Base-by-base conservation (phyloP, 2,888 invertebrate genomes). In the Hirtodrosophila trivittata region DNA sequence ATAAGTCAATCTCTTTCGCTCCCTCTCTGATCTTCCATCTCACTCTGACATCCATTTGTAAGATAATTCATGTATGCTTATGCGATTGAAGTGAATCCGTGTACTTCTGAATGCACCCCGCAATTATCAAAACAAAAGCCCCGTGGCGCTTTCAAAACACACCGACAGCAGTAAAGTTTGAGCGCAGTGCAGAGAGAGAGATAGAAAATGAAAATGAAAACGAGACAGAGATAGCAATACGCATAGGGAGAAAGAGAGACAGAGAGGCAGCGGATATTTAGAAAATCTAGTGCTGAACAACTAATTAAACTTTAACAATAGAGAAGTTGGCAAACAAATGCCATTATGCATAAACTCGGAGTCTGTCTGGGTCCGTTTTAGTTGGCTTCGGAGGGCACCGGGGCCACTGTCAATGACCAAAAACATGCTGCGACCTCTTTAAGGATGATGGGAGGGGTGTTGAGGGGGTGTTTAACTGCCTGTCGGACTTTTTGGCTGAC, bases 271-370 rank as follows among this genome's bases (percentile, higher is more conserved):
- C 28, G 30, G 13, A 43, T 26, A 57, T 18, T 47, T 55, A 30
- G 28, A 41, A 33, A 43, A 60, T 18, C 50, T 42, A 42, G 60
- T 57, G 28, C 66, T 74, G 60, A 80, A 62, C 82, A 81, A 85
- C 85, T 85, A 82, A 82, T 81, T 85, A 75, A 81, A 85, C 75
- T 80, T 75, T 60, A 77, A 83, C 84, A 83, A 83, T 80, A 57
- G 80, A 57, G 78, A 81, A 83, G 84, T 83, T 78, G 66, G 69
- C 78, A 86, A 84, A 71, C 80, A 84, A 81, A 74, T 77, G 86
- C 46, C 72, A 66, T 73, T 75, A 68, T 68, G 68, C 58, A 62
- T 32, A 47, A 54, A 43, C 33, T 58, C 45, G 32, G 30, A 52
- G 52, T 10, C 52, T 57, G 67, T 70, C 56, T 57, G 67, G 33